Percentiles rank a stretch among this genome's conserved stretches.
phyloP scores from a whole-genome alignment of 2,113 vertebrate species.

The Sitta europaea region DNA sequence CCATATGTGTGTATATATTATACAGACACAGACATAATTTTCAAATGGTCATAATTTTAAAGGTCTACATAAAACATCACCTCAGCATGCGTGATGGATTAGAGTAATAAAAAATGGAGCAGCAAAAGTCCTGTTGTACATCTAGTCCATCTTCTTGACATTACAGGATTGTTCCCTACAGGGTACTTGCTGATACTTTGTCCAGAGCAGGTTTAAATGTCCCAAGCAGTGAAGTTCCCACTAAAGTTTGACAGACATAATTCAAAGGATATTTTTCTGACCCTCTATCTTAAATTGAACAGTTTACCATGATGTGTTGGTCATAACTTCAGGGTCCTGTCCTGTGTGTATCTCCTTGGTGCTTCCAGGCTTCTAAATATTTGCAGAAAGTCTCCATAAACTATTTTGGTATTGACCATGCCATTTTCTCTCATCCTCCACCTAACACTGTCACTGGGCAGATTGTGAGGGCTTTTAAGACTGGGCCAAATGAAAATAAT shows the following conservation, averaged over 20 bases:
- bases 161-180: background rate
- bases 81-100: conserved; percentile 7
- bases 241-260: background rate
- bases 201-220: conserved; percentile 4
- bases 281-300: background rate
- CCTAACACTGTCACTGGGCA: background rate
- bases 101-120: conserved; percentile 40
- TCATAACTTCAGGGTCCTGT: background rate
- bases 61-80: conserved; percentile 27
- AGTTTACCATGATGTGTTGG: background rate
- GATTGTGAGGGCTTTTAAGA: background rate
- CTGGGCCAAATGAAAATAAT: background rate
- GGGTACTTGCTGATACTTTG: background rate
- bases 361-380: background rate
- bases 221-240: background rate
- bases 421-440: background rate
- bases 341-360: background rate
- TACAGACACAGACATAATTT: background rate
- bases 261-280: background rate
- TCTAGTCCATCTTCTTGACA: conserved; percentile 2
- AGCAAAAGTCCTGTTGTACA: conserved; percentile 17
- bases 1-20: background rate
- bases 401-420: background rate
- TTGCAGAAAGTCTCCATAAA: background rate
- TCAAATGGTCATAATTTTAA: conserved; percentile 38